Base-by-base conservation (phyloP, 2,888 invertebrate genomes). In the Sarcophaga rosellei region DNA sequence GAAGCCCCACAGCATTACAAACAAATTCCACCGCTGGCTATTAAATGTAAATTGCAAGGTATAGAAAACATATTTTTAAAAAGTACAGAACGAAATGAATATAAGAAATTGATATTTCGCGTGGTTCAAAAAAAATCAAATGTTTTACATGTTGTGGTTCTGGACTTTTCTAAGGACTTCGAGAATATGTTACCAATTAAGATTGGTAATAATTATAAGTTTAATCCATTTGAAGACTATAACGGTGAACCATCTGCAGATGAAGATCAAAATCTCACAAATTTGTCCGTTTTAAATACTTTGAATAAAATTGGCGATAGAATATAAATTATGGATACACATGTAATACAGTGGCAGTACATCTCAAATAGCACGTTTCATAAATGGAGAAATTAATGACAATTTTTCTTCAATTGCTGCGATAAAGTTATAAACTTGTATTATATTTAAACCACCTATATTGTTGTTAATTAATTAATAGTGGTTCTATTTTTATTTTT, bases 11-110 rank as follows among this genome's bases (percentile, higher is more conserved):
- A 57, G 23, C 74, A 75, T 4, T 88, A 87, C 21, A 81, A 68
- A 20, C 35, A 86, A n/a, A 75, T 87, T 10, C 85, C 88, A 4
- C 84, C 86, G 10, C 79, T 88, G 47, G 88, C 89, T 10, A 83
- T 89, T 8, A 88, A 87, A 68, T 89, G 89, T 74, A 66, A 79
- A 21, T 79, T 89, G 12, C 25, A 85, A 63, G 88, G 89, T 0
- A 47, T 88, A 23, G 83, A 79, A n/a, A 44, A 80, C 12, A 15
- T 59, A 0, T 12, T 5, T 2, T 20, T 68, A 1, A 80, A 83
- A 1, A 25, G 73, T 0, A 75, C 45, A 10, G 72, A 59, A 8
- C 80, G 21, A 74, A 68, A 63, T 66, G 85, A 88, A 73, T 88
- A 81, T 61, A 72, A 85, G 45, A 80, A 73, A 20, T 65, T 63